Base-by-base conservation (phyloP, 2,888 invertebrate genomes). In the Muschampia plurimacula region DNA sequence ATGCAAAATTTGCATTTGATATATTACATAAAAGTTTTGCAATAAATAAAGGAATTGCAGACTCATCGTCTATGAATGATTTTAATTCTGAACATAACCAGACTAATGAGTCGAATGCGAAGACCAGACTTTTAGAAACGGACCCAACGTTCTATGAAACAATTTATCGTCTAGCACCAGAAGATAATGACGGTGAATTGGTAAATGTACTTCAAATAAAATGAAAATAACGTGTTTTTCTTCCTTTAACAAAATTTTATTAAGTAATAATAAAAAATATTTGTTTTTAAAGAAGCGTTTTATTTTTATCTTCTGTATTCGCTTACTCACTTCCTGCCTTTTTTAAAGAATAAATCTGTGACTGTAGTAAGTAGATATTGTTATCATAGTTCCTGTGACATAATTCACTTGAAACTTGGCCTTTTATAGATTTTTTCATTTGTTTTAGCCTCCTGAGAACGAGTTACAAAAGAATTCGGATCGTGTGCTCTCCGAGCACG, bases 401-500 rank as follows among this genome's bases (percentile, higher is more conserved):
- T 49, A n/a, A 46, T 60, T 63, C 39, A 32, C 44, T 72, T 70
- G n/a, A n/a, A 57, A 49, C 57, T 64, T 67, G 49, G 59, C 68
- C 62, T 72, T 9, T 74, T 59, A 64, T 64, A 59, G 12, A 57
- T 32, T 55, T n/a, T 77, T 80, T 74, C 70, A 32, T 76, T 92
- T 91, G 86, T 93, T 93, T 1, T 96, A 98, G 98, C 98, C 98
- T 84, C 98, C 98, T 80, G 98, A 98, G 95, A 98, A 98, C 96
- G 98, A 98, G 91, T 95, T 98, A 87, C 97, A 98, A 95, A 98
- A 98, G 95, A 96, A 96, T 88, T 96, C 96, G 79, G 97, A 97
- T 86, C 96, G 97, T 75, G 96, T 97, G 86, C 96, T 98, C 86
- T 99, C 98, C 77, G 98, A 98, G 94, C 98, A 98, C 94, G 98